Conservation (phyloP, 2,113 vertebrate genomes). For the Cyphomyrus discorhynchus region DNA sequence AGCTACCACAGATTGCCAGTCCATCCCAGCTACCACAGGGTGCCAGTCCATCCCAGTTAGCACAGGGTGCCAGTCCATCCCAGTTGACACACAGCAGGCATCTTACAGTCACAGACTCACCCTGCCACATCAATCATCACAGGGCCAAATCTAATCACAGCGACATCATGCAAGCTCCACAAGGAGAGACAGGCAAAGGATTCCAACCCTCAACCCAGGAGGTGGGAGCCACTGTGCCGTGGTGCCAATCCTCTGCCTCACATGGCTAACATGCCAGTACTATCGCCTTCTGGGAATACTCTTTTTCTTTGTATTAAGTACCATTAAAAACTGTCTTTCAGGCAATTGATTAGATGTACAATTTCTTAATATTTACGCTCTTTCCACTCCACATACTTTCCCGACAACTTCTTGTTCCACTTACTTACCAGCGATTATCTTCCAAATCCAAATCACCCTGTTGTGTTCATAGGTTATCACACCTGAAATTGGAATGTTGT, state of each 20-base stretch:
- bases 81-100: background rate
- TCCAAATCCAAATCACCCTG: background rate
- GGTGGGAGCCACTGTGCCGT: background rate
- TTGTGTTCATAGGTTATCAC: background rate
- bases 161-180: background rate
- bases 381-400: background rate
- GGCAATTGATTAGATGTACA: background rate
- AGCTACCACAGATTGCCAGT: background rate
- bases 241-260: background rate
- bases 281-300: background rate
- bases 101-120: background rate
- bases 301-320: background rate
- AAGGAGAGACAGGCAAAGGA: background rate
- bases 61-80: background rate
- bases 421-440: background rate
- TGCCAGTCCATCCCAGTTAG: background rate
- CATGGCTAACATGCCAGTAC: background rate
- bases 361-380: background rate
- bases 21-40: background rate
- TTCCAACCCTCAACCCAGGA: background rate
- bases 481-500: background rate
- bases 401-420: background rate
- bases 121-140: background rate
- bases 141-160: background rate
- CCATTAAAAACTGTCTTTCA: background rate